Base-by-base conservation (phyloP, 2,888 invertebrate species). In the Drosophila mimetica region DNA sequence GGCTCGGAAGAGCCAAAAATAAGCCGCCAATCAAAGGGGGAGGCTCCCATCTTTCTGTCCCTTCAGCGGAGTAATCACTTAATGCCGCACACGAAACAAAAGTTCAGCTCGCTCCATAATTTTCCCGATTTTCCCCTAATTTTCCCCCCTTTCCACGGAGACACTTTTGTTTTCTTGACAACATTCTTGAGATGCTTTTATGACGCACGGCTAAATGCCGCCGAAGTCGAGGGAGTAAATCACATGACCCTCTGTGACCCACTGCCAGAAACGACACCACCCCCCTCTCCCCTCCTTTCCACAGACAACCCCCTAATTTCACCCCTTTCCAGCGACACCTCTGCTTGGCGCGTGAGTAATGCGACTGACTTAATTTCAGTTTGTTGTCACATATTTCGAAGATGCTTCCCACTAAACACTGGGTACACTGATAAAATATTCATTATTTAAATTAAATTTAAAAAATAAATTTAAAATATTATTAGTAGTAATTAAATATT, bases 141-240 rank as follows among this genome's bases (percentile, higher is more conserved):
- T 37, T 22, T 13, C 14, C 14, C 48, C 22, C 65, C 47, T 65
- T 46, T 32, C 18, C 32, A 4, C 14, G 8, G 30, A 16, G 73
- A 77, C 79, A 84, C 66, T 84, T 32, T 84, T 86, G 74, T 84
- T 86, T 79, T 83, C 78, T 78, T 83, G 75, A 83, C 86, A 83
- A 86, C 83, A 83, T 83, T 83, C 83, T 86, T 86, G 77, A 80
- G 78, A 83, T 83, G 79, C 80, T 83, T 83, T 83, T 83, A 83
- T 78, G 80, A 78, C 78, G 74, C 77, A 69, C 76, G 72, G 55
- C 82, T 77, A 80, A 79, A 82, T 81, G 82, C 74, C 74, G 32
- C 18, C 50, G 18, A 28, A 72, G 60, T 54, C 75, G 69, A 63
- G 53, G 47, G 50, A 70, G 70, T 86, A 82, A 83, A 88, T 86